These are phyloP conservation scores for Menura novaehollandiae DNA, from an alignment of 2,113 vertebrate species.

Conservation along the genomic window DNA sequence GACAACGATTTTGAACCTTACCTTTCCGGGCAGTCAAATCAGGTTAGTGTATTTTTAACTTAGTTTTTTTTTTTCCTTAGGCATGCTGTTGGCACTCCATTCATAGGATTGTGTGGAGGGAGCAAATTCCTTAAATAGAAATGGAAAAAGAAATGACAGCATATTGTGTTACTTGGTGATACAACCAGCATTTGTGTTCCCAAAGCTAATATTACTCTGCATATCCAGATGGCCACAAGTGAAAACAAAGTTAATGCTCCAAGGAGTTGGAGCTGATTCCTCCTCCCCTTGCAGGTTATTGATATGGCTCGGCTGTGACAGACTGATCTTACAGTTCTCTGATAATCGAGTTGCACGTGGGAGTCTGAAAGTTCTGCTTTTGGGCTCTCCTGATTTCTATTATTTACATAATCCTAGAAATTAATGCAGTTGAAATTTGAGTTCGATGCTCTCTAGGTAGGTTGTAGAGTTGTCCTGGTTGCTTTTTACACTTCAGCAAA, in stretches of 20 bases:
- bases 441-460: background rate
- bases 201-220: background rate
- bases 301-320: background rate
- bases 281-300: background rate
- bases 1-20: constrained; percentile 96
- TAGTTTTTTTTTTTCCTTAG: background rate
- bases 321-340: background rate
- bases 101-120: constrained; percentile 35
- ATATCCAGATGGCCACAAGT: constrained; percentile 14
- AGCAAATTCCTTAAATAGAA: constrained; percentile 55
- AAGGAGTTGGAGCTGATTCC: background rate
- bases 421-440: background rate
- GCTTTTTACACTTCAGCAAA: background rate
- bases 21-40: constrained; percentile 91
- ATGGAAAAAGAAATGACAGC: constrained; percentile 26
- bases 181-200: background rate
- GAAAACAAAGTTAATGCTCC: constrained; percentile 15
- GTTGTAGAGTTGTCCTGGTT: background rate
- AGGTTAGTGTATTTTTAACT: constrained; percentile 78
- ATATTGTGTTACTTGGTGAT: constrained; percentile 31
- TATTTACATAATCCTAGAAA: background rate
- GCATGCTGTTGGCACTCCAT: background rate
- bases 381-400: background rate
- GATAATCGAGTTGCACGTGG: background rate
- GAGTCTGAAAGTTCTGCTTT: background rate